Conservation (phyloP, 2,888 invertebrate genomes). For the Thera britannica region DNA sequence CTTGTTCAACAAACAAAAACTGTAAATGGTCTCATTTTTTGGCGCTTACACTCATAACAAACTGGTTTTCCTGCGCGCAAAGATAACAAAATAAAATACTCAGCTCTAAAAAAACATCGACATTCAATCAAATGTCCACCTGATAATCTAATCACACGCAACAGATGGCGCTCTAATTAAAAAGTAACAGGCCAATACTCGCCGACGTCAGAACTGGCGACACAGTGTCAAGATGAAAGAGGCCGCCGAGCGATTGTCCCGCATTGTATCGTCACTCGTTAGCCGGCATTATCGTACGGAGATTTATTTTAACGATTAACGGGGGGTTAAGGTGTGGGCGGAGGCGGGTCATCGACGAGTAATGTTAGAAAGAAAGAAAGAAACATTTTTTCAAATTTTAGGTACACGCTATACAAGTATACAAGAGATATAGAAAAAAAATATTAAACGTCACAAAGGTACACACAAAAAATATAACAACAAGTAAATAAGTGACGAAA, state of each 20-base stretch:
- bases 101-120: not conserved
- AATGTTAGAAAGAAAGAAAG: too few relatives aligned
- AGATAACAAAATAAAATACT: slow-evolving; percentile 2
- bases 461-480: too few relatives aligned
- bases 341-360: slow-evolving; percentile 13
- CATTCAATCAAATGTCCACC: slow-evolving; percentile 32
- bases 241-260: slow-evolving; percentile 80
- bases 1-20: too few relatives aligned
- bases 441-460: too few relatives aligned
- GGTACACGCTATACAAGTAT: too few relatives aligned
- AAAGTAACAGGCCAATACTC: slow-evolving; percentile 47
- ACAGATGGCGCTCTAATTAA: slow-evolving; percentile 35
- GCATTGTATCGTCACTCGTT: slow-evolving; percentile 84
- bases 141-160: slow-evolving; percentile 43
- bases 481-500: too few relatives aligned
- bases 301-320: slow-evolving; percentile 83
- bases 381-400: too few relatives aligned
- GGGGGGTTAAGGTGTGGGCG: slow-evolving; percentile 44
- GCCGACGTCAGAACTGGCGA: slow-evolving; percentile 62
- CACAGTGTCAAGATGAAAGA: slow-evolving; percentile 83
- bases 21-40: not conserved
- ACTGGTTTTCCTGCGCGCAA: not conserved
- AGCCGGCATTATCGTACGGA: slow-evolving; percentile 80
- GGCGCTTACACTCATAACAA: not conserved
- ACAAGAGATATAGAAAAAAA: too few relatives aligned